These are phyloP conservation scores for Spinus pinus DNA, from an alignment of 2,797 vertebrate genomes.

Conservation along the genomic window DNA sequence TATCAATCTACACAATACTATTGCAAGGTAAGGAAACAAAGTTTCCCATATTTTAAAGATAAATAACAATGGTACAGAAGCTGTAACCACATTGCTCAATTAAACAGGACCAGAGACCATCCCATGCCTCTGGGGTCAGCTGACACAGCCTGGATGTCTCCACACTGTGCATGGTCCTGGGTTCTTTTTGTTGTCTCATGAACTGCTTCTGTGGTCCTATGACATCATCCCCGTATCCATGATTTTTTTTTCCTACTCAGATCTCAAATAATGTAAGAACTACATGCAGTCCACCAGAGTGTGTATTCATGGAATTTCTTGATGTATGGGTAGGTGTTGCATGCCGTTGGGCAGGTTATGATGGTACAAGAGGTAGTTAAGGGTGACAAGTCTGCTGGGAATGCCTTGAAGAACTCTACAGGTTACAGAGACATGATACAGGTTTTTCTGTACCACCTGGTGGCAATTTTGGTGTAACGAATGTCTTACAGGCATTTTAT, in stretches of 20 bases:
- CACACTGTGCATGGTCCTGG: rapidly evolving
- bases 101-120: neutral
- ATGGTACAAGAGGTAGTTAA: neutral
- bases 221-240: neutral
- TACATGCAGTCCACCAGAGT: neutral
- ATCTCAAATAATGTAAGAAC: neutral
- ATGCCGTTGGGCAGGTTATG: neutral
- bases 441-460: neutral
- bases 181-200: neutral
- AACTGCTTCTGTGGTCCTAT: neutral
- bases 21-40: neutral
- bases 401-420: neutral
- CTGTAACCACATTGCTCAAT: neutral
- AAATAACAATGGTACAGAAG: neutral
- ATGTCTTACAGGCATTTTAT: neutral
- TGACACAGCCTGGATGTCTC: neutral
- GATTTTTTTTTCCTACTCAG: neutral
- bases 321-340: neutral
- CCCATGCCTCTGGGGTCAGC: neutral
- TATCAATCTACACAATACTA: neutral
- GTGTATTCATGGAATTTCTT: neutral
- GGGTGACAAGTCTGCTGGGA: neutral
- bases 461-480: neutral
- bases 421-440: rapidly evolving
- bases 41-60: neutral